Base-by-base conservation (phyloP, 2,113 vertebrate species). In the Gasterosteus aculeatus region DNA sequence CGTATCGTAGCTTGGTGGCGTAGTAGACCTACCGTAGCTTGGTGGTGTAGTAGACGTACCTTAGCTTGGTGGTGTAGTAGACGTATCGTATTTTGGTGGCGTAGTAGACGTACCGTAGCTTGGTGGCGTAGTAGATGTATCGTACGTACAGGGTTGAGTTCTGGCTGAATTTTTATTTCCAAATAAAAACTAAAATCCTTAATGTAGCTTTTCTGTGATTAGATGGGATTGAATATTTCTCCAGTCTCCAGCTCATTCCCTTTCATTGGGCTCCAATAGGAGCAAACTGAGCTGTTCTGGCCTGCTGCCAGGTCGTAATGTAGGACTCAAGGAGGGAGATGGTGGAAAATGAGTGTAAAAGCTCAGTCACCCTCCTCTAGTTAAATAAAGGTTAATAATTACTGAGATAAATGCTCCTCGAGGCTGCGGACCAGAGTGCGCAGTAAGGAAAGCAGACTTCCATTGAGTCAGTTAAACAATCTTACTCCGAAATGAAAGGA, bases 351-450 rank as follows among this genome's bases (percentile, higher is more conserved):
- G 35, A 68, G 42, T 7, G 59, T 7, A 14, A 58, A 72, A 62
- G 77, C 73, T 72, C 79, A 2, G 69, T 18, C 62, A 2, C 66
- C 80, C 49, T 61, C 39, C 44, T 61, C 67, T 64, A 2, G 68
- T 72, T 78, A 72, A 80, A 85, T 69, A 88, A 59, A 73, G 75
- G 86, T 85, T 88, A 88, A 88, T 88, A 59, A 83, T 81, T 83
- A 88, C n/a, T 63, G 73, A 57, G 47, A 46, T 26, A 69, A 9
- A 58, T 35, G 35, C 42, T 68, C 5, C 49, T 38, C 10, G 1
- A 10, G 2, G 38, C 53, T 75, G 42, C 33, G 38, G 0, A 61
- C 19, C 5, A 49, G 42, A 35, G 35, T 4, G 18, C 49, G 31
- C 49, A 12, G 64, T 56, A 31, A 33, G 19, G 41, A 26, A 62